These are phyloP conservation scores for Euclidia mi DNA, from an alignment of 2,888 invertebrate genomes.

Conservation along the genomic window DNA sequence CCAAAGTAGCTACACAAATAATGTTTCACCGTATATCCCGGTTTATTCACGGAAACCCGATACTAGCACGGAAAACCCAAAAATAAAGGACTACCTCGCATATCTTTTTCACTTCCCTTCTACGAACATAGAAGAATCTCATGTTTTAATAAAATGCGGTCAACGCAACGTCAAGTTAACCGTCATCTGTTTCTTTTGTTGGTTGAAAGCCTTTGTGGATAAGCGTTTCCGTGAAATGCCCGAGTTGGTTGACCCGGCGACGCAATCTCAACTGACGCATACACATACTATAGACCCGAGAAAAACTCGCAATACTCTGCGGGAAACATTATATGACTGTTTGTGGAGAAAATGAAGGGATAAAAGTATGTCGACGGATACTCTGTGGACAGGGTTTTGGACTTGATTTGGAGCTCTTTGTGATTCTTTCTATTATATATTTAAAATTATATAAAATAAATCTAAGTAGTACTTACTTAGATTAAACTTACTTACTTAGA, in stretches of 20 bases:
- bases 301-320: neutral
- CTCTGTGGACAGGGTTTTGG: too few relatives aligned
- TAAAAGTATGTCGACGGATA: too few relatives aligned
- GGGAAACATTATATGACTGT: neutral
- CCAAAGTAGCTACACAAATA: too few relatives aligned
- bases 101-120: conserved; percentile 11
- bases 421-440: too few relatives aligned
- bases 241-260: conserved; percentile 26
- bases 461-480: too few relatives aligned
- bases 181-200: conserved; percentile 64
- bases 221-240: conserved; percentile 61
- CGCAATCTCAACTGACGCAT: conserved; percentile 17
- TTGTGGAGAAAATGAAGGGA: neutral
- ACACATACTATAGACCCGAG: neutral
- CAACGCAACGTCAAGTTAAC: conserved; percentile 46
- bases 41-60: neutral
- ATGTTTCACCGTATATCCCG: neutral
- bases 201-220: conserved; percentile 62
- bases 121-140: conserved; percentile 13
- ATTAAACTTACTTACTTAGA: too few relatives aligned
- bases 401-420: too few relatives aligned
- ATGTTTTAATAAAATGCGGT: conserved; percentile 29
- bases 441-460: too few relatives aligned
- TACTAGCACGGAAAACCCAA: conserved; percentile 3
- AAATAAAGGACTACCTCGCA: conserved; percentile 10